phyloP scores from a whole-genome alignment of 2,888 invertebrate genomes.

The Ophion slaviceki region DNA sequence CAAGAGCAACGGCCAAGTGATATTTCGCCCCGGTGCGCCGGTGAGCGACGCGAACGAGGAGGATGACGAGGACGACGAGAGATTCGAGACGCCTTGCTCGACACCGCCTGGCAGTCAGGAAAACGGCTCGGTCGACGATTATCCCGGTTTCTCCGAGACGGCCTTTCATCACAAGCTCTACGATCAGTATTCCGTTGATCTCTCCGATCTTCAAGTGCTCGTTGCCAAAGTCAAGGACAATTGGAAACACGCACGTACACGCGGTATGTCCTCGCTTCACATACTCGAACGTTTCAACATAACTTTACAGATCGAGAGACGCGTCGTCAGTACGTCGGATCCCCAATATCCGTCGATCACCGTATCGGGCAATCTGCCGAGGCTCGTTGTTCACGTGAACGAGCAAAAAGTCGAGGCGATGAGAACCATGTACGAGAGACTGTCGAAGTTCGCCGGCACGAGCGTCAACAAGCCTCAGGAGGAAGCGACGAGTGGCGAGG shows the following conservation, averaged over 20 bases:
- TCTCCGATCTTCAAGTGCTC: conserved; percentile 87
- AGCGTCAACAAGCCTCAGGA: conserved; percentile 63
- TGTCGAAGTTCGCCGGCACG: conserved; percentile 77
- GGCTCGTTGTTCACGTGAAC: conserved; percentile 94
- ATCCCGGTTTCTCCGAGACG: conserved; percentile 84
- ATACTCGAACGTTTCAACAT: conserved; percentile 89
- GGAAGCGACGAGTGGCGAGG: conserved; percentile 46
- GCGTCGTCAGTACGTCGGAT: conserved; percentile 92
- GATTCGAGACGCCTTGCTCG: conserved; percentile 90
- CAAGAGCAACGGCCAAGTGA: conserved; percentile 75
- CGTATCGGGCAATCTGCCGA: conserved; percentile 93
- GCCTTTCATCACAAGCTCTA: conserved; percentile 89
- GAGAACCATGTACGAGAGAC: conserved; percentile 85
- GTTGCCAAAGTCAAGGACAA: conserved; percentile 95
- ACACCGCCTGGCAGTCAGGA: conserved; percentile 93
- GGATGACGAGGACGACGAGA: conserved; percentile 80
- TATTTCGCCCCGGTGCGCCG: conserved; percentile 75
- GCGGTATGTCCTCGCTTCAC: conserved; percentile 93
- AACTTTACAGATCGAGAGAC: conserved; percentile 89
- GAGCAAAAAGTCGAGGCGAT: conserved; percentile 93
- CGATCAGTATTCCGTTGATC: conserved; percentile 88
- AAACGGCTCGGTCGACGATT: conserved; percentile 84
- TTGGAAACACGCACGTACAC: conserved; percentile 94
- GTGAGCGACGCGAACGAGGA: conserved; percentile 72
- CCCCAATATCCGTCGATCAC: conserved; percentile 94